These are phyloP conservation scores for Littorina saxatilis DNA, from an alignment of 1,140 invertebrate species.

Conservation along the genomic window DNA sequence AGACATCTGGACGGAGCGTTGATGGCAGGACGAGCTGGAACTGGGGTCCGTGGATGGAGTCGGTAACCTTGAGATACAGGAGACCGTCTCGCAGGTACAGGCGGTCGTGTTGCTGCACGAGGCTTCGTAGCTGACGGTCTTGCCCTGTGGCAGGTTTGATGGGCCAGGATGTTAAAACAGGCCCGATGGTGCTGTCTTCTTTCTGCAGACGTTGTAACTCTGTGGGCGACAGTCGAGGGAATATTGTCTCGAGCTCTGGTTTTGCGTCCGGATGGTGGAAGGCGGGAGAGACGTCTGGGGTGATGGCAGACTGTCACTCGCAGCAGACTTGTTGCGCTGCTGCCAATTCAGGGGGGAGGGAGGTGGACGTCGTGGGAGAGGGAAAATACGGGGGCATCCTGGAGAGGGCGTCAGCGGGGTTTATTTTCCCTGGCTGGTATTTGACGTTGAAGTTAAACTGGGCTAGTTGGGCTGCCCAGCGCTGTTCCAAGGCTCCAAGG, in stretches of 20 bases:
- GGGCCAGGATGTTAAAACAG: not conserved
- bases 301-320: no score
- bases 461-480: constrained; percentile 50
- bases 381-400: not conserved
- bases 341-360: not conserved
- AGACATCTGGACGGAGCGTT: constrained; percentile 22
- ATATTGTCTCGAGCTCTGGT: not conserved
- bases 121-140: not conserved
- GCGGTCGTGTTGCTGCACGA: not conserved
- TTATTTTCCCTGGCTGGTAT: constrained; percentile 18
- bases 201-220: not conserved
- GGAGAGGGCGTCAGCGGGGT: constrained; percentile 28
- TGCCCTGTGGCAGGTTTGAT: not conserved
- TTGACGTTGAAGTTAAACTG: constrained; percentile 35
- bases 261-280: no score
- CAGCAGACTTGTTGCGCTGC: not conserved
- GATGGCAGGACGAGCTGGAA: constrained; percentile 37
- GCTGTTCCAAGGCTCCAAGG: constrained; percentile 48
- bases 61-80: not conserved
- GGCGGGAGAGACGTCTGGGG: no score
- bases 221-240: not conserved
- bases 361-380: not conserved
- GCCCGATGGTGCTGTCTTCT: not conserved
- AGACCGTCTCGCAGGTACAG: not conserved
- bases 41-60: not conserved